phyloP scores from a whole-genome alignment of 1,140 invertebrate species.

The Plodia interpunctella region DNA sequence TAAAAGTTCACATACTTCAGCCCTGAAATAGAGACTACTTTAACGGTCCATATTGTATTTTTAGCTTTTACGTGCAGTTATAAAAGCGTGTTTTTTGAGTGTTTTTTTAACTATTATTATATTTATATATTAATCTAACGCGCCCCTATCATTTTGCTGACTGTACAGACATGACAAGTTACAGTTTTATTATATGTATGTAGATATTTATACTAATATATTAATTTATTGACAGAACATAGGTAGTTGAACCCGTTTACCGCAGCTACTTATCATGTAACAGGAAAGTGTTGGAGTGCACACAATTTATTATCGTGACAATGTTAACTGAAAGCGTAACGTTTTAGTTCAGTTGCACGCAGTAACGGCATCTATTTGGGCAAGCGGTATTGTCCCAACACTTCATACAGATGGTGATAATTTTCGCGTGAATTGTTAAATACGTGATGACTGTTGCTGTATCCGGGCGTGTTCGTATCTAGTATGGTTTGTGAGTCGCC shows the following conservation, averaged over 20 bases:
- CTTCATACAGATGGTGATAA: neutral
- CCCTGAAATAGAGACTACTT: too few relatives aligned
- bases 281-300: neutral
- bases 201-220: neutral
- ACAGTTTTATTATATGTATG: neutral
- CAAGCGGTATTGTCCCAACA: neutral
- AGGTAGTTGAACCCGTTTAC: neutral
- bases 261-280: neutral
- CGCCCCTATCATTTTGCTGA: too few relatives aligned
- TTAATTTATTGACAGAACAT: too few relatives aligned
- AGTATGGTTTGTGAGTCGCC: neutral
- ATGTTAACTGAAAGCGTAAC: neutral
- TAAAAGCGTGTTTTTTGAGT: too few relatives aligned
- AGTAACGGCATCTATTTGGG: neutral
- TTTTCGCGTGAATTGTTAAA: conserved; percentile 6
- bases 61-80: too few relatives aligned
- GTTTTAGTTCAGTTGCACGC: neutral
- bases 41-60: too few relatives aligned
- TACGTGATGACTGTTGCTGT: neutral
- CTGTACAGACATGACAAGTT: too few relatives aligned
- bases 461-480: neutral
- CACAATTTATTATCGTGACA: neutral
- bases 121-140: too few relatives aligned
- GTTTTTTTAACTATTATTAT: too few relatives aligned
- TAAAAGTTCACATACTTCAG: too few relatives aligned